Conservation (phyloP, 2,797 vertebrate genomes). For the Ficedula albicollis region DNA sequence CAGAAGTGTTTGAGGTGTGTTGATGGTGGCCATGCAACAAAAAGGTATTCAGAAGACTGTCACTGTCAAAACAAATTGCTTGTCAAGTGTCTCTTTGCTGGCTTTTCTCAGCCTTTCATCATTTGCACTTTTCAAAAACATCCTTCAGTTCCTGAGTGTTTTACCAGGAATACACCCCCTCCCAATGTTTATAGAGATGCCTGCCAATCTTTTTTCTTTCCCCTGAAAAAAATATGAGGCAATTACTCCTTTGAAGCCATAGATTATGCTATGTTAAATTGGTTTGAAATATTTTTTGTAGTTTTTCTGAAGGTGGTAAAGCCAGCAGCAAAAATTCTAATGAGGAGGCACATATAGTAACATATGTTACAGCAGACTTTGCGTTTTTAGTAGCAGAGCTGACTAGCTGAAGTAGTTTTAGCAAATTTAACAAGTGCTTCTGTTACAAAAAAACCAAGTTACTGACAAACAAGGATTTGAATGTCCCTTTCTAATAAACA, state of each 20-base stretch:
- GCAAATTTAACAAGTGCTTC: not conserved
- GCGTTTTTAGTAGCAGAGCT: not conserved
- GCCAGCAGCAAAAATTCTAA: not conserved
- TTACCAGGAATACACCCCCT: not conserved
- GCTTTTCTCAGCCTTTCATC: conserved; percentile 1
- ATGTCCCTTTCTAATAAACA: conserved; percentile 44
- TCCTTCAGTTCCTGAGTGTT: not conserved
- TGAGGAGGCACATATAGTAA: not conserved
- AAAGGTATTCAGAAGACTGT: not conserved
- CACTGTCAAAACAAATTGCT: conserved; percentile 10
- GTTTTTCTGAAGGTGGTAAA: not conserved
- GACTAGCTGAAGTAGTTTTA: not conserved
- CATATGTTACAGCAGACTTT: not conserved
- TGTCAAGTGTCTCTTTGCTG: not conserved
- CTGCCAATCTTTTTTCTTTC: not conserved
- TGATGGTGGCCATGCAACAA: not conserved
- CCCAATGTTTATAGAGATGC: not conserved
- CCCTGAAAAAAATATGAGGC: not conserved
- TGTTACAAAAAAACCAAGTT: not conserved
- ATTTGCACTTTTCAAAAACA: not conserved
- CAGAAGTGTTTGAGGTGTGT: not conserved
- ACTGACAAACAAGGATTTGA: conserved; percentile 34
- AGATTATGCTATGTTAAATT: not conserved
- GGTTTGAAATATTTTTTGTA: not conserved
- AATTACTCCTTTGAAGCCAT: not conserved